Percentiles rank a stretch among this genome's conserved stretches.
Conservation (phyloP, 2,888 invertebrate species). For the Plagodis pulveraria region DNA sequence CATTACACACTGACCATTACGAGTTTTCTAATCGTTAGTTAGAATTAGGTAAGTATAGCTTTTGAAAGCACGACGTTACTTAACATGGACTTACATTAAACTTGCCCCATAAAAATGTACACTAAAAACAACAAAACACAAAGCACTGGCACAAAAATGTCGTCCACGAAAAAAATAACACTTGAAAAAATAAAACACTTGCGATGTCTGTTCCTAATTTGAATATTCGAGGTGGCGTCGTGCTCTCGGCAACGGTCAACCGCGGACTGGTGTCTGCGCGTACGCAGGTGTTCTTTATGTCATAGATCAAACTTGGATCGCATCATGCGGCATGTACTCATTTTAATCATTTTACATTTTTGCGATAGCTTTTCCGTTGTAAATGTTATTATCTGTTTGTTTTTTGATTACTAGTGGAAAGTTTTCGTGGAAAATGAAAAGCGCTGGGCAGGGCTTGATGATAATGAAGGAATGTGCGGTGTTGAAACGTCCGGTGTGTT, state of each 20-base stretch:
- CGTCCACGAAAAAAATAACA: constrained; percentile 17
- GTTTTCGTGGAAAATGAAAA: constrained; percentile 34
- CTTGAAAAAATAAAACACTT: constrained; percentile 15
- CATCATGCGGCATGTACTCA: constrained; percentile 49
- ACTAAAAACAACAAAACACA: constrained; percentile 9
- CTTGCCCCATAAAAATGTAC: constrained; percentile 5
- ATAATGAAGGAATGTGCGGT: constrained; percentile 28
- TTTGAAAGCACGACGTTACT: constrained; percentile 22
- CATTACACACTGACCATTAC: constrained; percentile 17
- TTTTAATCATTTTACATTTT: constrained; percentile 12
- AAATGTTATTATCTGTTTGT: constrained; percentile 33
- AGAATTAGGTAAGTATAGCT: constrained; percentile 21
- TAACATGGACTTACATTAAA: constrained; percentile 18
- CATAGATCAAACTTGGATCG: constrained; percentile 60
- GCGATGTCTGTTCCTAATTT: constrained; percentile 22
- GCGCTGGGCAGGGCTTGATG: constrained; percentile 20
- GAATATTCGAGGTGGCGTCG: constrained; percentile 30
- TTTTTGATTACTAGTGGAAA: constrained; percentile 23
- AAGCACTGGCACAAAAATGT: constrained; percentile 22
- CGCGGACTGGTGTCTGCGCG: constrained; percentile 51
- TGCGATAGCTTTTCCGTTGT: constrained; percentile 31
- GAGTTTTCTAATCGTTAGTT: constrained; percentile 23
- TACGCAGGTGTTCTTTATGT: constrained; percentile 61
- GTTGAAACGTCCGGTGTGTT: constrained; percentile 24
- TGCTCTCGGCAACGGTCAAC: constrained; percentile 32